A percentile compares a stretch with the other conserved stretches of the same genome.
Evolutionary conservation across 2,888 invertebrate genomes (phyloP).

Genomic region (Argyra leucocephala): DNA sequence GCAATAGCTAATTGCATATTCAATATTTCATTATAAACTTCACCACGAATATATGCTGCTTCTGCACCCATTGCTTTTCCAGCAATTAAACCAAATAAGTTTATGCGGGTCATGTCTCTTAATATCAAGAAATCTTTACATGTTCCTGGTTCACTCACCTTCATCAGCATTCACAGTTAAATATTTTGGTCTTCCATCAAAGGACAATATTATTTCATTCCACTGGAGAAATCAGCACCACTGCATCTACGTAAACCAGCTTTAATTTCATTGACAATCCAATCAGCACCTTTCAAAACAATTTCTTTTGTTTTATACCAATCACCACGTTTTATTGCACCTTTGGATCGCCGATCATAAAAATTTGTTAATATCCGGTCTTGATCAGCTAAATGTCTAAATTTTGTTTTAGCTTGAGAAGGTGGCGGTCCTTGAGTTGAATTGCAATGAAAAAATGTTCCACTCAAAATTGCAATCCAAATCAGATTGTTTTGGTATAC

Average conservation of each 20-base stretch:
- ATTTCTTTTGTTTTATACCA: constrained; percentile 99
- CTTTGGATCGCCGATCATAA: constrained; percentile 91
- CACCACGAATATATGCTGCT: constrained; percentile 94
- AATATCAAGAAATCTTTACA: constrained; percentile 97
- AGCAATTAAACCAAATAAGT: constrained; percentile 75
- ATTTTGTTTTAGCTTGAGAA: constrained; percentile 56
- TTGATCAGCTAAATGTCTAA: constrained; percentile 72
- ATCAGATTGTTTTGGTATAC: too few relatives aligned
- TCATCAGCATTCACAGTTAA: constrained; percentile 97
- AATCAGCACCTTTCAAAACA: constrained; percentile 79
- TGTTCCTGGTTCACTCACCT: constrained; percentile 97
- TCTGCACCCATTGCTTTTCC: constrained; percentile 89
- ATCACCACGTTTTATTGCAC: constrained; percentile 80
- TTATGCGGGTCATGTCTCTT: constrained; percentile 98
- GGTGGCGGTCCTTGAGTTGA: constrained; percentile 47
- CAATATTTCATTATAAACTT: constrained; percentile 97
- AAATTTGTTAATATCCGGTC: constrained; percentile 95
- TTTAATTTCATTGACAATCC: constrained; percentile 94
- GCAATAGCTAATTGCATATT: constrained; percentile 92
- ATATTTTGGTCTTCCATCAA: constrained; percentile 90
- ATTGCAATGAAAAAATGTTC: too few relatives aligned
- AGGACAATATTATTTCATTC: constrained; percentile 98
- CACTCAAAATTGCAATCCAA: too few relatives aligned
- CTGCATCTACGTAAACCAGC: constrained; percentile 91
- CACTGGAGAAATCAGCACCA: constrained; percentile 96